These are phyloP conservation scores for Micronisus gabar DNA, from an alignment of 2,113 vertebrate genomes.

Conservation along the genomic window DNA sequence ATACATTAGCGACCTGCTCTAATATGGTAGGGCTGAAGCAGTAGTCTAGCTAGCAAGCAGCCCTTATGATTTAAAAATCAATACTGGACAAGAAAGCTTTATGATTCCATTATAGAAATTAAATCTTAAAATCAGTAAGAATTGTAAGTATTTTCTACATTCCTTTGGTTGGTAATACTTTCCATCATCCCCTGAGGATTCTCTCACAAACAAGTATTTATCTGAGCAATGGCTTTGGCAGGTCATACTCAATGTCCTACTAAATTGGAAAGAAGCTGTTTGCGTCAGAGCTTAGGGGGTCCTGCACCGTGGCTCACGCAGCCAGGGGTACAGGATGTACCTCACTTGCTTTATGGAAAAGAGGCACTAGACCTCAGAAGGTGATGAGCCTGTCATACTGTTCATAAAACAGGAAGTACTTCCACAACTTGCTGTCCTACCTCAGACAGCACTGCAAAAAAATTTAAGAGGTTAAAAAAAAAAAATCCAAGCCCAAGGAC, in stretches of 20 bases:
- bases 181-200: not conserved
- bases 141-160: not conserved
- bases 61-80: not conserved
- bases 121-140: not conserved
- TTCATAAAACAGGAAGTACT: not conserved
- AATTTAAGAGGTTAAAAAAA: too few species aligned
- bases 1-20: not conserved
- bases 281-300: not conserved
- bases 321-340: not conserved
- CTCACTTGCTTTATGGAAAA: not conserved
- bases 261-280: not conserved
- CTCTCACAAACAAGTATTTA: not conserved
- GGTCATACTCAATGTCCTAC: not conserved
- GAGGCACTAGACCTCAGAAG: not conserved
- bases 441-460: not conserved
- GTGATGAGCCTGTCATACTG: not conserved
- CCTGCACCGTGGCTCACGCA: rapidly evolving
- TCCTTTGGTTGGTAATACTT: not conserved
- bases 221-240: not conserved
- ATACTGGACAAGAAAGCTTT: not conserved
- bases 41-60: not conserved
- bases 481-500: not conserved
- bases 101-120: not conserved
- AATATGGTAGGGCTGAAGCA: not conserved
- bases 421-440: not conserved